Base-by-base conservation (phyloP, 2,113 vertebrate species). In the Osmerus eperlanus region DNA sequence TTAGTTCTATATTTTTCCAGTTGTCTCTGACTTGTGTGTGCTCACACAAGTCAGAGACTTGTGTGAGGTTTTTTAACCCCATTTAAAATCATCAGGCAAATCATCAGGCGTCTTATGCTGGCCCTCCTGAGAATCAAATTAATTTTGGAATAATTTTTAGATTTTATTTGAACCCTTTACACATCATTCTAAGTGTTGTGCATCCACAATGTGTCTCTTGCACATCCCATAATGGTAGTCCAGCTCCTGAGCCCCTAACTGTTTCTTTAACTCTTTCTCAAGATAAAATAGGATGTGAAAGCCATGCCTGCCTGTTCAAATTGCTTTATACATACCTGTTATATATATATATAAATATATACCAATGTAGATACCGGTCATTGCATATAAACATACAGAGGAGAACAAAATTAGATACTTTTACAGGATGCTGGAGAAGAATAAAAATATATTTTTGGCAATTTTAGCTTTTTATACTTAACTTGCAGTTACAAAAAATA, bases 381-480 rank as follows among this genome's bases (percentile, higher is more conserved):
- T 89, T 91, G 89, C 90, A 89, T 92, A 92, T 88, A 86, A 87
- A 83, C 86, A 90, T 85, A 88, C 84, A 78, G 82, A 90, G 85
- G 85, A 85, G 90, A 91, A 89, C 86, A 91, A 91, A 92, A 89
- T 90, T 87, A 89, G 91, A 91, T 92, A 91, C 91, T 93, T 93
- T 94, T 94, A 94, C 93, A 94, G 93, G 93, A 92, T 94, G 91
- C 93, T 93, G 92, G 91, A 92, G 88, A 92, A 89, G 82, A 90
- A 72, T 87, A 91, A 81, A 85, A 88, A 91, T 92, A 91, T 94
- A 93, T 94, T 94, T 94, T 94, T 94, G 91, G 71, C 92, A 91
- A 94, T 92, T 93, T 92, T 93, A 94, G 92, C 91, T 94, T 94
- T 94, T 94, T 92, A 93, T 94, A 94, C 91, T 90, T 90, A 85